Evolutionary conservation across 2,888 invertebrate genomes (phyloP).

Genomic region (Pseudococcus jackbeardsleyi): DNA sequence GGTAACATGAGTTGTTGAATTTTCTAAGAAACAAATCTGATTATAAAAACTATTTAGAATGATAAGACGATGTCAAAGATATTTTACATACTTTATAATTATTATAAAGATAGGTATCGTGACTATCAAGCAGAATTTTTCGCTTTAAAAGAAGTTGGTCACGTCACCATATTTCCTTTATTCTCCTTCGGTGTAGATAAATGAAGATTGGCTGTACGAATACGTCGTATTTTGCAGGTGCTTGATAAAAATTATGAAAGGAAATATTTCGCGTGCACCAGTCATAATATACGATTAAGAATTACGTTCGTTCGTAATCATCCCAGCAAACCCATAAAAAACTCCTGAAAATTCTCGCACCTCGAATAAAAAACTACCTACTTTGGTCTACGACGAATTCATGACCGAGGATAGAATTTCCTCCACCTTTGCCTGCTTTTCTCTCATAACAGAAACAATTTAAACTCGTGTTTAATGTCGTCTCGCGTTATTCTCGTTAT

Average conservation of each 20-base stretch:
- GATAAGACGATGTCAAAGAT: neutral
- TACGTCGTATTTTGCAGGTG: neutral
- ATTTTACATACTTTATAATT: neutral
- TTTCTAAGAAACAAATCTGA: neutral
- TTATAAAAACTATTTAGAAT: neutral
- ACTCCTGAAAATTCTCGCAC: neutral
- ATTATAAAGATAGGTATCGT: neutral
- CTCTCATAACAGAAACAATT: constrained; percentile 5
- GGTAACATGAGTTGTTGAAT: neutral
- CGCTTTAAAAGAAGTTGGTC: neutral
- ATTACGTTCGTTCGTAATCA: neutral
- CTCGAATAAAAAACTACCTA: neutral
- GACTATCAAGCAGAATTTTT: neutral
- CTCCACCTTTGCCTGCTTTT: neutral
- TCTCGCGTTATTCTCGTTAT: constrained; percentile 45
- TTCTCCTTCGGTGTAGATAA: neutral
- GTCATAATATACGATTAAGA: neutral
- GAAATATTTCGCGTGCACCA: neutral
- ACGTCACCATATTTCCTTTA: neutral
- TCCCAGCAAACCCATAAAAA: neutral
- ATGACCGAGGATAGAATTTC: neutral
- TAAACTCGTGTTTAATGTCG: constrained; percentile 40
- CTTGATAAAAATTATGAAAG: constrained; percentile 1
- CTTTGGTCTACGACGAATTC: neutral
- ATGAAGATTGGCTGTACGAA: neutral